These are phyloP conservation scores for Solea senegalensis DNA, from an alignment of 2,113 vertebrate genomes.

Conservation along the genomic window DNA sequence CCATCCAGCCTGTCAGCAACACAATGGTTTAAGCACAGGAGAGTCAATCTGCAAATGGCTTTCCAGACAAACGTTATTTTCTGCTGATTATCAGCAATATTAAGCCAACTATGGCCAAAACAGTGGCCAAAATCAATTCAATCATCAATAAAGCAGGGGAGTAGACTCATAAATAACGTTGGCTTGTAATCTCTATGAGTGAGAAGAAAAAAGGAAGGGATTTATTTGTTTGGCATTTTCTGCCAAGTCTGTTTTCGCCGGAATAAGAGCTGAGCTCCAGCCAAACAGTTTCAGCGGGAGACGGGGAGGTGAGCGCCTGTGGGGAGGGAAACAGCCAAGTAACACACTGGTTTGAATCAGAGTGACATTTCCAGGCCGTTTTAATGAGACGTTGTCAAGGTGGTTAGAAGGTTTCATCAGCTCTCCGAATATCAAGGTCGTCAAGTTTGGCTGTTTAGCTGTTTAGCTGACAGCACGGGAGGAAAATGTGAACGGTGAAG, in stretches of 20 bases:
- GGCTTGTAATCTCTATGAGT: neutral
- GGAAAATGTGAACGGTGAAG: conserved; percentile 16
- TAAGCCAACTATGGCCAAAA: neutral
- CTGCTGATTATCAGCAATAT: conserved; percentile 7
- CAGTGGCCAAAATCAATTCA: conserved; percentile 2
- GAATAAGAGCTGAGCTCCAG: neutral
- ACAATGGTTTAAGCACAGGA: neutral
- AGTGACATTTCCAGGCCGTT: conserved; percentile 55
- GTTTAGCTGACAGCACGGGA: conserved; percentile 32
- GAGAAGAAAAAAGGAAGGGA: conserved; percentile 2
- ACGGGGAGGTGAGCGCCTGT: conserved; percentile 1
- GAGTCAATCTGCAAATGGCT: neutral
- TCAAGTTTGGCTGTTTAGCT: conserved; percentile 33
- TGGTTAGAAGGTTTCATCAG: conserved; percentile 40
- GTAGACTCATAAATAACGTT: conserved; percentile 10
- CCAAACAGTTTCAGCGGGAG: conserved; percentile 13
- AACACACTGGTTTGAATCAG: conserved; percentile 31
- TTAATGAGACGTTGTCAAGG: conserved; percentile 45
- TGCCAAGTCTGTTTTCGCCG: conserved; percentile 6
- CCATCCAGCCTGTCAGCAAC: neutral
- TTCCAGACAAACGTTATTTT: neutral
- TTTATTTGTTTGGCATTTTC: conserved; percentile 33
- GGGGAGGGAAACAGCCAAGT: neutral
- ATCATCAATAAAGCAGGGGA: conserved; percentile 5
- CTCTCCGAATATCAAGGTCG: conserved; percentile 39